Conservation (phyloP, 2,113 vertebrate genomes). For the Coregonus clupeaformis region DNA sequence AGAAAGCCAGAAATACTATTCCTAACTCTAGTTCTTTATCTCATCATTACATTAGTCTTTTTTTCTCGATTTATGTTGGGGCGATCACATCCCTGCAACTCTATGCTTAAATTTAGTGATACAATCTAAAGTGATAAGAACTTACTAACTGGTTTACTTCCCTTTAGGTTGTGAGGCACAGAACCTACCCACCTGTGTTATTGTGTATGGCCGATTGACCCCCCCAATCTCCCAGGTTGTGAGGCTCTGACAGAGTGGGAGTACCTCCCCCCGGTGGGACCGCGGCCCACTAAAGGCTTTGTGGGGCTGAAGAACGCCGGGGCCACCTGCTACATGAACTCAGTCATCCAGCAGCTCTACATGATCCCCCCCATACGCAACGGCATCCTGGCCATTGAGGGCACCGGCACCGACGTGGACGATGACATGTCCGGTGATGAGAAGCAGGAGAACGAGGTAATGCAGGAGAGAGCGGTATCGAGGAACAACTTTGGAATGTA, state of each 20-base stretch:
- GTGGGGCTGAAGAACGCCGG: constrained; percentile 98
- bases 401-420: constrained; percentile 96
- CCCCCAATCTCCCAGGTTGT: constrained; percentile 74
- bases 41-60: no score
- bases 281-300: constrained; percentile 95
- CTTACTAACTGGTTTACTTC: no score
- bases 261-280: constrained; percentile 95
- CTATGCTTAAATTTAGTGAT: no score
- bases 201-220: not conserved
- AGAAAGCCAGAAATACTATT: no score
- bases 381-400: constrained; percentile 96
- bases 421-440: constrained; percentile 99
- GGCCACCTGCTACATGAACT: constrained; percentile 99
- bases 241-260: constrained; percentile 98
- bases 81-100: no score
- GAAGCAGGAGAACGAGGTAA: constrained; percentile 98
- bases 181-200: not conserved
- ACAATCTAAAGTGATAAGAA: no score
- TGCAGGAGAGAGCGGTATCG: not conserved
- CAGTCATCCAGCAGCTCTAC: constrained; percentile 99
- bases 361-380: constrained; percentile 99
- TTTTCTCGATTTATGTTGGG: no score
- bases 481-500: no score
- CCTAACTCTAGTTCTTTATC: no score
- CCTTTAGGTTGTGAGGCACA: no score